Percentiles rank a stretch among this genome's conserved stretches.
Evolutionary conservation across 2,113 vertebrate species (phyloP).

Genomic region (Paradoxurus hermaphroditus): DNA sequence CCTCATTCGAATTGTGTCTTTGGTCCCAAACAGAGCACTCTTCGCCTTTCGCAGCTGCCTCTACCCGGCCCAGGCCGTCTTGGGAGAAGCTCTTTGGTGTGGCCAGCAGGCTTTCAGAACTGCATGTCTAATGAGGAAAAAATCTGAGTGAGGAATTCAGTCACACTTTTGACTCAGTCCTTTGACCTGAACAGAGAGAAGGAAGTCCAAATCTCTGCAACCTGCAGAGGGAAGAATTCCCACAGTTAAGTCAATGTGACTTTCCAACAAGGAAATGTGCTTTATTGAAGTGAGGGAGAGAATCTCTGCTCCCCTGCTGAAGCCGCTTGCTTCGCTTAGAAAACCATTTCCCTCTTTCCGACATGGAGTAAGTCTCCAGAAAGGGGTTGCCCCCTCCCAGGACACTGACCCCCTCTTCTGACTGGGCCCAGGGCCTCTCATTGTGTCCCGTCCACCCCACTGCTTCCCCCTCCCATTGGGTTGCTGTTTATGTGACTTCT

Average conservation of each 20-base stretch:
- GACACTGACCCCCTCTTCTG: neutral
- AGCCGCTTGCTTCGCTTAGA: neutral
- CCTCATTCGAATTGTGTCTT: neutral
- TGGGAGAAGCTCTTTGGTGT: neutral
- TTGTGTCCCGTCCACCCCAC: neutral
- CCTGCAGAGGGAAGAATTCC: neutral
- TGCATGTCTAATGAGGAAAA: neutral
- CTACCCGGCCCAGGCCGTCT: neutral
- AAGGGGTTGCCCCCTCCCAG: neutral
- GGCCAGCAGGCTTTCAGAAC: neutral
- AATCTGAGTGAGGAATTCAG: neutral
- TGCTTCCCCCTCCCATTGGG: neutral
- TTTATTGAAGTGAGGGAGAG: neutral
- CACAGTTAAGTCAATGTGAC: neutral
- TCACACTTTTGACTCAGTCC: neutral
- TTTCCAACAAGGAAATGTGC: neutral
- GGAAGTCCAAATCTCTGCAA: neutral
- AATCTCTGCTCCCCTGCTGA: neutral
- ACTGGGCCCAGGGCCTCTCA: neutral
- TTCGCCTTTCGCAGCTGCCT: neutral
- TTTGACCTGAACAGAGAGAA: neutral
- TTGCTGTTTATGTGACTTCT: neutral
- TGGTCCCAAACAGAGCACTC: neutral
- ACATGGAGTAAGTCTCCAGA: neutral
- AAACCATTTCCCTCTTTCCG: neutral